Base-by-base conservation (phyloP, 2,888 invertebrate species). In the Ectemnius cavifrons region DNA sequence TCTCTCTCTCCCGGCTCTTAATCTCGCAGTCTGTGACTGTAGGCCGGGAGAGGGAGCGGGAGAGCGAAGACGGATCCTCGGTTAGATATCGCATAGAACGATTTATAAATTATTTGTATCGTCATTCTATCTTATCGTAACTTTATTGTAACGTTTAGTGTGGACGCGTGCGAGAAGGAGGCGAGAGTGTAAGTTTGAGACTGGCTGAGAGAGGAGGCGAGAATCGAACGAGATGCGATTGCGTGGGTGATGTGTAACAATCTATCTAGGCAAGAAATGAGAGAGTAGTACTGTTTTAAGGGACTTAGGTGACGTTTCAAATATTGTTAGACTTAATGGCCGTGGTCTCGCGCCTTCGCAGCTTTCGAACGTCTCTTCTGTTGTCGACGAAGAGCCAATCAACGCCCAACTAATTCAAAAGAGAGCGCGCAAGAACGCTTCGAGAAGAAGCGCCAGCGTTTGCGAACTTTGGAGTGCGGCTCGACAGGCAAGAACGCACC, bases 21-120 rank as follows among this genome's bases (percentile, higher is more conserved):
- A 49, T 13, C 23, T 23, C 14, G 23, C 13, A n/a, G 13, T 14
- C 16, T 16, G 46, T 6, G 11, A 14, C 68, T 23, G 1, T 8
- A 62, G 16, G 18, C 16, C 28, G 11, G 6, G 20, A 11, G 13
- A 8, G 47, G 4, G 23, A 23, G 28, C 18, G 47, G 16, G 28
- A 69, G 18, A 62, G 49, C 56, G 60, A 64, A 60, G n/a, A 14
- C 28, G 11, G 68, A 76, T 28, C 47, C 59, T 67, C 63, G 66
- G 60, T 57, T 56, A 73, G 67, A 67, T 67, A 64, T 71, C 63
- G 49, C 62, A 63, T 60, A 73, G 71, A 73, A 6, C 23, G 77
- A 75, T 83, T 80, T 77, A 68, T 79, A 80, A 80, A 75, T 80
- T 68, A 79, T 80, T 82, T 80, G 63, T 80, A 80, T 83, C 60